phyloP scores from a whole-genome alignment of 2,888 invertebrate genomes.

The Chloroclysta siterata region DNA sequence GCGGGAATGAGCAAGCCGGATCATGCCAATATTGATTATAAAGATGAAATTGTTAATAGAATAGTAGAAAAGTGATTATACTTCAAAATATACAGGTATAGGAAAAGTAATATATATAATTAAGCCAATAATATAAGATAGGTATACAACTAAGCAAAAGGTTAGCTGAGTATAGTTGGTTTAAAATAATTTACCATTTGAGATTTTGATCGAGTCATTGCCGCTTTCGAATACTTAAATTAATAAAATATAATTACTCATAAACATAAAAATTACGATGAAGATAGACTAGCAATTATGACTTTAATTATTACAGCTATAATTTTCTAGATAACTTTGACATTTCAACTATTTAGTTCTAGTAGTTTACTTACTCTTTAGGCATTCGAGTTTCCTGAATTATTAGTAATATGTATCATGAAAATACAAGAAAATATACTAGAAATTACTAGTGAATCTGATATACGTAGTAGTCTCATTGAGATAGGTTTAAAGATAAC shows the following conservation, averaged over 20 bases:
- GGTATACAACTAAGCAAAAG: slow-evolving; percentile 16
- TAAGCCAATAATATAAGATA: slow-evolving; percentile 11
- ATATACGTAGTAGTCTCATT: too few relatives aligned
- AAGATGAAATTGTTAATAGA: slow-evolving; percentile 3
- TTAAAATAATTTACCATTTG: slow-evolving; percentile 24
- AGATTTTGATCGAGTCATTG: slow-evolving; percentile 28
- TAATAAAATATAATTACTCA: slow-evolving; percentile 18
- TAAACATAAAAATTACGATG: not conserved
- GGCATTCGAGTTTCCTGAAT: not conserved
- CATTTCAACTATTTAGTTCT: too few relatives aligned
- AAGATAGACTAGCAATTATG: not conserved
- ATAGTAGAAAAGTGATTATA: slow-evolving; percentile 7
- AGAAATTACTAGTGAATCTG: not conserved
- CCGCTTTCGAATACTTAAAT: slow-evolving; percentile 34
- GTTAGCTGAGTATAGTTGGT: slow-evolving; percentile 12
- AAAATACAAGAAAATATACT: not conserved
- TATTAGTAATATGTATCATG: not conserved
- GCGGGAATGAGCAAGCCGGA: slow-evolving; percentile 42
- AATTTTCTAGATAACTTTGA: too few relatives aligned
- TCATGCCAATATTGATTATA: slow-evolving; percentile 19
- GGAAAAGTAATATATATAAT: not conserved
- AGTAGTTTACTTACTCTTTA: not conserved
- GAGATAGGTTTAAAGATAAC: not conserved
- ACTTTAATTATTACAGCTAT: not conserved
- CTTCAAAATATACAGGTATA: not conserved